Evolutionary conservation across 1,140 invertebrate species (phyloP).

Genomic region (Drosophila lowei): DNA sequence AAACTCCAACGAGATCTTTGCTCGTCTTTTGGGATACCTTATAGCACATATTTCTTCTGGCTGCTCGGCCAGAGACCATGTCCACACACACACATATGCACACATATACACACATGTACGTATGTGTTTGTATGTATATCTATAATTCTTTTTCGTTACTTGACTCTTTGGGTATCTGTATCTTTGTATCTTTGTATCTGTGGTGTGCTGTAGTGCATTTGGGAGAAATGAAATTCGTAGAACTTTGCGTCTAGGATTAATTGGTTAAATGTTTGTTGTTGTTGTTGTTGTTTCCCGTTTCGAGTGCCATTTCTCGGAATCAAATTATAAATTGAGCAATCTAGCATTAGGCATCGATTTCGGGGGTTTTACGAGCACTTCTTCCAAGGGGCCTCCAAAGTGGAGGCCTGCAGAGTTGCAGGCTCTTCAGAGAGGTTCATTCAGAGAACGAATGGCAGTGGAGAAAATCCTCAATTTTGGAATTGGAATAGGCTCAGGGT

Average conservation of each 20-base stretch:
- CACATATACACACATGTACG: constrained; percentile 25
- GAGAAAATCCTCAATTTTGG: no score
- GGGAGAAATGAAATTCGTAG: constrained; percentile 76
- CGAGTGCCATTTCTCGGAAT: constrained; percentile 56
- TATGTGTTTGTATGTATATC: constrained; percentile 18
- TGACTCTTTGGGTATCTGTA: constrained; percentile 25
- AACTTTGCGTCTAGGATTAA: constrained; percentile 71
- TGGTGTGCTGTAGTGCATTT: constrained; percentile 50
- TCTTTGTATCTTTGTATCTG: constrained; percentile 34
- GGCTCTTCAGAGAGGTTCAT: no score
- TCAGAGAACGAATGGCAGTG: no score
- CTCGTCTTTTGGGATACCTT: constrained; percentile 69
- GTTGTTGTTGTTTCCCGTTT: constrained; percentile 18
- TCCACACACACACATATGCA: constrained; percentile 5
- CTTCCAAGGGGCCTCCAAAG: constrained; percentile 15
- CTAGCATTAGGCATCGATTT: constrained; percentile 42
- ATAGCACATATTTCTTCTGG: constrained; percentile 55
- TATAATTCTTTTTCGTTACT: constrained; percentile 35
- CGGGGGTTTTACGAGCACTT: constrained; percentile 2
- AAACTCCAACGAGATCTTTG: constrained; percentile 71
- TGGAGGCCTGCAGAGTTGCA: no score
- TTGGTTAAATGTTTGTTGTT: constrained; percentile 69
- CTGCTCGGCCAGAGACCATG: constrained; percentile 11
- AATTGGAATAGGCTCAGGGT: no score
- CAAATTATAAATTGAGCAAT: constrained; percentile 74